Evolutionary conservation across 2,113 vertebrate species (phyloP).

Genomic region (Crocuta crocuta): DNA sequence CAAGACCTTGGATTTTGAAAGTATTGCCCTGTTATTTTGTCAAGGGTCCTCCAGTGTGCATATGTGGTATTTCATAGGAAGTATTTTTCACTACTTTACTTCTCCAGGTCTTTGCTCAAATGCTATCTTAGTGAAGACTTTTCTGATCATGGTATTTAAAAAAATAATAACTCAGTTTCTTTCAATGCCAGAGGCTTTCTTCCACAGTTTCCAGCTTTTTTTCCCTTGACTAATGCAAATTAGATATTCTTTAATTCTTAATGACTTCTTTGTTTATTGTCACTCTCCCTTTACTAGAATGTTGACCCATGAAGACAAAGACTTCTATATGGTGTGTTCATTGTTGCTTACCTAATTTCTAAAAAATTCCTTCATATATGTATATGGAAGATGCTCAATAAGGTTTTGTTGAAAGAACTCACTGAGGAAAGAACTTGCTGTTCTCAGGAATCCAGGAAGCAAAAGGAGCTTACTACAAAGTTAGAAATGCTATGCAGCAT

Average conservation of each 20-base stretch:
- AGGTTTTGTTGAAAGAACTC: not conserved
- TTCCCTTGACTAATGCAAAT: not conserved
- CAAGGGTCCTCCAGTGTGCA: not conserved
- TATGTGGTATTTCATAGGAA: not conserved
- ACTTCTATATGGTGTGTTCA: not conserved
- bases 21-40: not conserved
- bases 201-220: not conserved
- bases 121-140: not conserved
- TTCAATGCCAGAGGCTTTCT: not conserved
- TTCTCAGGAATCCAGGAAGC: constrained; percentile 3
- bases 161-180: not conserved
- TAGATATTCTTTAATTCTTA: not conserved
- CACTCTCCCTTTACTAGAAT: not conserved
- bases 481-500: not conserved
- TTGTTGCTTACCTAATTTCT: not conserved
- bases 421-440: not conserved
- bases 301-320: not conserved
- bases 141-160: not conserved
- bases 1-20: not conserved
- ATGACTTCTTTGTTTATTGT: not conserved
- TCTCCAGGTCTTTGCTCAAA: not conserved
- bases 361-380: not conserved
- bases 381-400: not conserved
- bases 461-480: not conserved
- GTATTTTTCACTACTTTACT: not conserved